Base-by-base conservation (phyloP, 2,888 invertebrate species). In the Polydrusus pterygomalis region DNA sequence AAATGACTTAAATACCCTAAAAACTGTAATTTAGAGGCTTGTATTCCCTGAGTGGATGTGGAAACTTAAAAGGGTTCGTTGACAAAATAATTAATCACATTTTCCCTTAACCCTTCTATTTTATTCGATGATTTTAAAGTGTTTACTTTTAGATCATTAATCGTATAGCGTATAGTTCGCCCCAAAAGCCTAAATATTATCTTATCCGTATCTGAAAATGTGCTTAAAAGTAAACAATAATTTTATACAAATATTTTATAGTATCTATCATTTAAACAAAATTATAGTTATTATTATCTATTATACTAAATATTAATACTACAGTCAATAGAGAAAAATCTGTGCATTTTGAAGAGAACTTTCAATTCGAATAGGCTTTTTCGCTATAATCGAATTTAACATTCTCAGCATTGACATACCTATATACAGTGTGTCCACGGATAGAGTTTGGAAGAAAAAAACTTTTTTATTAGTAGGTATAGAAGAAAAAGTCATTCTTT, bases 101-200 rank as follows among this genome's bases (percentile, higher is more conserved):
- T 54, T 30, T 54, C 54, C 25, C n/a, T 25, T 11, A 51, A 51
- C 51, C 51, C 51, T 54, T 54, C 25, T n/a, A 30, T 54, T 54
- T 54, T 51, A 25, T 54, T 54, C n/a, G 30, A 54, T 54, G 30
- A 54, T 54, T 54, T 54, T 54, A 13, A 54, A 54, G 25, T 54
- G n/a, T 54, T 54, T 54, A 30, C 30, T 54, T 54, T 54, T 51
- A 9, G 11, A 18, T 51, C 30, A 54, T 54, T 30, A 54, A 54
- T 54, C n/a, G 11, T n/a, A 30, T 13, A 30, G 25, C n/a, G 11
- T n/a, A 30, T 13, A 30, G 25, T 13, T 30, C n/a, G 20, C 20
- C 30, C n/a, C n/a, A 25, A 54, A 54, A 30, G 5, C 54, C 30
- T 7, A 25, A 25, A 51, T 51, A 25, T 25, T 10, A 51, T 51